phyloP scores from a whole-genome alignment of 2,797 vertebrate genomes.

The Acipenser oxyrinchus region DNA sequence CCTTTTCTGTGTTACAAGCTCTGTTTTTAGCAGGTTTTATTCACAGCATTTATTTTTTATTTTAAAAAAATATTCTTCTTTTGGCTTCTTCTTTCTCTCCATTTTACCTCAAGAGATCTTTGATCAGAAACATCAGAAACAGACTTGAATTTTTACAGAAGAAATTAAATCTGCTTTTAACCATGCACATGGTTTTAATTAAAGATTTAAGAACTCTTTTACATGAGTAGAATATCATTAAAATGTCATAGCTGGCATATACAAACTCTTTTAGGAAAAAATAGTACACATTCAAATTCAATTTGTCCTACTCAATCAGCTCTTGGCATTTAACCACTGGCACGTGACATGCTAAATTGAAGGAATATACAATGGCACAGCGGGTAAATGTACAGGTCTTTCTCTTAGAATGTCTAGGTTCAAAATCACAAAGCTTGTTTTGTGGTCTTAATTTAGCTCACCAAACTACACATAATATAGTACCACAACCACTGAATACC shows the following conservation, averaged over 20 bases:
- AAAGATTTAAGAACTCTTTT: slow-evolving; percentile 14
- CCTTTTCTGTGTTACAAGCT: background rate
- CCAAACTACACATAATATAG: no score
- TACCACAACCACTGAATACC: no score
- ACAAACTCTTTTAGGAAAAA: no score
- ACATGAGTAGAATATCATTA: background rate
- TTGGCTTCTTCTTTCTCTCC: slow-evolving; percentile 5
- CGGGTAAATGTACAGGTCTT: no score
- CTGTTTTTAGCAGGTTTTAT: background rate
- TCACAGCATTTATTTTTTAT: background rate
- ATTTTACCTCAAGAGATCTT: slow-evolving; percentile 21
- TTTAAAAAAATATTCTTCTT: background rate
- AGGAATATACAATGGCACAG: no score
- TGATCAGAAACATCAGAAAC: slow-evolving; percentile 33
- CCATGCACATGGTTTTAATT: slow-evolving; percentile 26
- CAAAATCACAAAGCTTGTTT: no score
- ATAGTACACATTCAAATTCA: no score
- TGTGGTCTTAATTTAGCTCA: no score
- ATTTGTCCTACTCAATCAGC: no score
- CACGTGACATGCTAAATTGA: no score
- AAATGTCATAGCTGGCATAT: background rate
- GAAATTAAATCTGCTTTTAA: slow-evolving; percentile 23
- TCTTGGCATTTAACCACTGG: no score
- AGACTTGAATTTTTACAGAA: slow-evolving; percentile 25
- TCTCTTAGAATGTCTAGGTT: no score